These are phyloP conservation scores for Myrmecophaga tridactyla DNA, from an alignment of 2,113 vertebrate genomes.

Conservation along the genomic window DNA sequence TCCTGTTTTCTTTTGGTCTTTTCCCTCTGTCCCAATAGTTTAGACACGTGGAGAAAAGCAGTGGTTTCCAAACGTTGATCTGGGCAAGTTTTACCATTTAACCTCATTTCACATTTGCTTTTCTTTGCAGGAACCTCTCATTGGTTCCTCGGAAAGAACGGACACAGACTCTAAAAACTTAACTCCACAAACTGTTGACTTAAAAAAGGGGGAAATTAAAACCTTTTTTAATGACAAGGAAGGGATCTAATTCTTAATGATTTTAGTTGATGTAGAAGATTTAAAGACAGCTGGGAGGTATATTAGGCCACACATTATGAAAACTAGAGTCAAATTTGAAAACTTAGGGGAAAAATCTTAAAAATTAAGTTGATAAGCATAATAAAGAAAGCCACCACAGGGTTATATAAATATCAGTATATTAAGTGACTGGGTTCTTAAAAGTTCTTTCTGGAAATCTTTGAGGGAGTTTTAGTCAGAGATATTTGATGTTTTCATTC, in stretches of 20 bases:
- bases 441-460: background rate
- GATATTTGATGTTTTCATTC: background rate
- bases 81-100: background rate
- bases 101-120: background rate
- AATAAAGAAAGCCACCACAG: background rate
- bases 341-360: background rate
- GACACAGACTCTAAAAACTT: background rate
- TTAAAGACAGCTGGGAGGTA: background rate
- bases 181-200: background rate
- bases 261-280: background rate
- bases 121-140: background rate
- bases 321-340: background rate
- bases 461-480: constrained; percentile 15
- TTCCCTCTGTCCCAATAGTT: background rate
- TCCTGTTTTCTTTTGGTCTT: background rate
- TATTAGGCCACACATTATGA: background rate
- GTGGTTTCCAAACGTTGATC: background rate
- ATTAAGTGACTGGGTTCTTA: background rate
- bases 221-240: background rate
- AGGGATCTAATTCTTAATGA: background rate
- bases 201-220: background rate
- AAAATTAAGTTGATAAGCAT: background rate
- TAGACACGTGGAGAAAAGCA: background rate
- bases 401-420: background rate
- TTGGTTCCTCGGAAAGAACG: background rate